phyloP scores from a whole-genome alignment of 1,140 invertebrate species.

The Aphaenogaster ashmeadi region DNA sequence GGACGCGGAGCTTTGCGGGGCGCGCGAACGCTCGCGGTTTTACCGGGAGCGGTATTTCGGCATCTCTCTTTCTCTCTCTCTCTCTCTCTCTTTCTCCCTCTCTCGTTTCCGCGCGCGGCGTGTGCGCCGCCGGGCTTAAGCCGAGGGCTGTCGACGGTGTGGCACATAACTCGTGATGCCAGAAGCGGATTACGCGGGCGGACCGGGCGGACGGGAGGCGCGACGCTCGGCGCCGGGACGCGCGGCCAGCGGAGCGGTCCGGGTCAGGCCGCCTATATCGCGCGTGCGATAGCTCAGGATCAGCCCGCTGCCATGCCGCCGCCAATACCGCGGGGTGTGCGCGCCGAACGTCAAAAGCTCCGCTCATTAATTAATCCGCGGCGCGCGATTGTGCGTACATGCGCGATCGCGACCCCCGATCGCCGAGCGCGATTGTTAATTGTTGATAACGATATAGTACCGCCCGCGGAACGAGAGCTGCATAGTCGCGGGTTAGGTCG shows the following conservation, averaged over 20 bases:
- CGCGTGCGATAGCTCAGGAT: slow-evolving; percentile 57
- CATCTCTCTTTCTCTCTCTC: background rate
- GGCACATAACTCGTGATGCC: slow-evolving; percentile 67
- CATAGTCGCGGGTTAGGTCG: background rate
- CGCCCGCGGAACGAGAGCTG: background rate
- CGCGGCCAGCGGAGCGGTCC: slow-evolving; percentile 9
- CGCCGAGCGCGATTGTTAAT: slow-evolving; percentile 46
- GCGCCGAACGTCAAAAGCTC: slow-evolving; percentile 59
- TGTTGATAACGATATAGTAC: slow-evolving; percentile 47
- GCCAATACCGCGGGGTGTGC: slow-evolving; percentile 28
- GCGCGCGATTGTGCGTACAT: slow-evolving; percentile 39
- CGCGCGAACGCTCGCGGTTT: slow-evolving; percentile 8
- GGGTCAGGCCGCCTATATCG: slow-evolving; percentile 46
- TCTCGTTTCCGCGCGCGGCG: slow-evolving; percentile 22
- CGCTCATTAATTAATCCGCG: slow-evolving; percentile 64
- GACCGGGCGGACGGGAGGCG: slow-evolving; percentile 9
- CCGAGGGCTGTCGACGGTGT: slow-evolving; percentile 54
- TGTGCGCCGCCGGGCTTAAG: slow-evolving; percentile 45
- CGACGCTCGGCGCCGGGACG: slow-evolving; percentile 34
- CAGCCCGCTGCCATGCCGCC: slow-evolving; percentile 21
- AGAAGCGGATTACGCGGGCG: slow-evolving; percentile 65
- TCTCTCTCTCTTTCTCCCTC: background rate
- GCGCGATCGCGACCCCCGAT: slow-evolving; percentile 48
- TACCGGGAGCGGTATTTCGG: slow-evolving; percentile 31
- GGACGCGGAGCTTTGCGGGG: background rate